Evolutionary conservation across 1,140 invertebrate species (phyloP), one percentile per base, ranked within the genome.

Genomic region (Acromyrmex echinatior): DNA sequence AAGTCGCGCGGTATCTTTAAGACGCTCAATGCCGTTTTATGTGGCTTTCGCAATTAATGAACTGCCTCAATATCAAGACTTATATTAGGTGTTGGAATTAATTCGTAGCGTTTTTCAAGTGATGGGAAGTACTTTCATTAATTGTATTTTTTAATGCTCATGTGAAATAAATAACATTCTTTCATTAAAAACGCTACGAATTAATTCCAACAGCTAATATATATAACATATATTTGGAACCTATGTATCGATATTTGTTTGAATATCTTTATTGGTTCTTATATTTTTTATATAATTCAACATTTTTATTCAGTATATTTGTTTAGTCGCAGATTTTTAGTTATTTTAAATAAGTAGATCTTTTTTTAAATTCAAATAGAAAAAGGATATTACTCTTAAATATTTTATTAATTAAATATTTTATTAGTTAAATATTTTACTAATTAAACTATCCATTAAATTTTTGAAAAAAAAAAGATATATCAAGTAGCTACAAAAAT

Each of bases 1-100:
- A 31, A 84, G 39, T 62, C 56, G 45, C 70, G 39, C 56, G 28
- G 68, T 90, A 90, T 87, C 79, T 88, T 81, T 73, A 66, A 90
- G 60, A 62, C 81, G 60, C 71, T 90, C 86, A 35, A 63, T 63
- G 86, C 60, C 53, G 53, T 87, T 90, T 51, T 25, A 18, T 35
- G 45, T 39, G 53, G 56, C 68, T 63, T 87, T 85, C 63, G 81
- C 86, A 79, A 90, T 45, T 45, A 45, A 91, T 86, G 28, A 86
- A 87, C 21, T 73, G 51, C 7, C 35, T 71, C 45, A 25, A 21
- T 68, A 31, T 39, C 63, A 25, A 62, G 56, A 74, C 3, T 31
- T 31, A 31, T 31, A n/a, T n/a, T n/a, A n/a, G n/a, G n/a, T n/a
- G n/a, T n/a, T n/a, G n/a, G n/a, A n/a, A n/a, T n/a, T n/a, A n/a